Base-by-base conservation (phyloP, 2,797 vertebrate species). In the Antennarius maculatus region DNA sequence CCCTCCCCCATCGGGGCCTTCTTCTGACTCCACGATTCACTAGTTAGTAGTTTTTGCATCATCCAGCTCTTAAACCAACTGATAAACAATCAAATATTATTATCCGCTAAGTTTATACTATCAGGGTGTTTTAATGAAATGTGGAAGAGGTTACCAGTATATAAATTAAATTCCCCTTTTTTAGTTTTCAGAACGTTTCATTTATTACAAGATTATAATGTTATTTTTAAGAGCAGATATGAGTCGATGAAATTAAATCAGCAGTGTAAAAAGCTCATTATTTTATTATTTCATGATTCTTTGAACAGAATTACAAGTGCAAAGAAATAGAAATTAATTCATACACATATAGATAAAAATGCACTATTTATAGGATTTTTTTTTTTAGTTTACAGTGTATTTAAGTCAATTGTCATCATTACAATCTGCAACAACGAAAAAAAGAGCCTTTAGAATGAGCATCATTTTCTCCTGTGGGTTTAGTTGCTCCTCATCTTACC, bases 401-500 rank as follows among this genome's bases (percentile, higher is more conserved):
- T 51, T 17, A 3, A 45, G 29, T 47, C 18, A 58, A 58, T 10
- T 11, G 2, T 41, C 39, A 41, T 27, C 11, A 27, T 8, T 13
- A 13, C 54, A 50, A 49, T 23, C 43, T 52, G 29, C 23, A 47
- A 12, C 1, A 9, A 0, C 6, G 9, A 48, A 28, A 54, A 31
- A 11, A 31, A 16, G 2, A 5, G 1, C 0, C 3, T 17, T 16
- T 16, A 5, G 0, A 17, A 28, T 10, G 14, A n/a, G 2, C 16
- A 4, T 4, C 8, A 10, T 27, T 12, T 11, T 58, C 23, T 18
- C 42, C 28, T 9, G 28, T 28, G 23, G 45, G 29, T 39, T 18
- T 14, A 61, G 41, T 34, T 58, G 46, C 41, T 27, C 43, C 54
- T 37, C 5, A 15, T 16, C 14, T 41, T 41, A 41, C 39, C 39